phyloP scores from a whole-genome alignment of 2,113 vertebrate species.

The Ploceus nigricollis region DNA sequence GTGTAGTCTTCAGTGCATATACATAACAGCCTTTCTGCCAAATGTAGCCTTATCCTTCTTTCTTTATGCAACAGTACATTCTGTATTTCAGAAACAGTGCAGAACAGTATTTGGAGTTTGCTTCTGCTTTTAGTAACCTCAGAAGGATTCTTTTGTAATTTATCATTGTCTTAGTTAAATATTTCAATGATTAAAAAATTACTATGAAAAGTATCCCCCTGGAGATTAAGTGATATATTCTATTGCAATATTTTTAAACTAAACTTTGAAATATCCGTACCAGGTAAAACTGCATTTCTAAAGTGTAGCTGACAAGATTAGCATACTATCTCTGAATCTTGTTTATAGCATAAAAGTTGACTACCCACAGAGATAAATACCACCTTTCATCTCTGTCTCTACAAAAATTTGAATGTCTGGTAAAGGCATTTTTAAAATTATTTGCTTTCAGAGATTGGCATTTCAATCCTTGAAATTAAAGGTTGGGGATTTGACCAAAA shows the following conservation, averaged over 20 bases:
- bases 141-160: not conserved
- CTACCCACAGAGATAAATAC: not conserved
- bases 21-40: not conserved
- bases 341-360: not conserved
- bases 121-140: not conserved
- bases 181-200: not conserved
- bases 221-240: not conserved
- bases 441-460: not conserved
- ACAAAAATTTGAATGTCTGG: not conserved
- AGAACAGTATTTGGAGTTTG: not conserved
- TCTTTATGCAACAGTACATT: not conserved
- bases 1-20: not conserved
- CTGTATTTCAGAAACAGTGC: not conserved
- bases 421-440: not conserved
- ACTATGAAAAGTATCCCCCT: not conserved
- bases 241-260: not conserved
- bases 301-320: not conserved
- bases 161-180: not conserved
- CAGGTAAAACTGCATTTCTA: not conserved
- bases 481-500: not conserved
- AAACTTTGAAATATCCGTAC: not conserved
- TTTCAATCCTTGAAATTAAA: not conserved
- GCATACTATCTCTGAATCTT: not conserved
- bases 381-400: not conserved
- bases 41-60: not conserved